Percentiles rank a stretch among this genome's conserved stretches.
Conservation (phyloP, 2,113 vertebrate species). For the Larimichthys polyactis region DNA sequence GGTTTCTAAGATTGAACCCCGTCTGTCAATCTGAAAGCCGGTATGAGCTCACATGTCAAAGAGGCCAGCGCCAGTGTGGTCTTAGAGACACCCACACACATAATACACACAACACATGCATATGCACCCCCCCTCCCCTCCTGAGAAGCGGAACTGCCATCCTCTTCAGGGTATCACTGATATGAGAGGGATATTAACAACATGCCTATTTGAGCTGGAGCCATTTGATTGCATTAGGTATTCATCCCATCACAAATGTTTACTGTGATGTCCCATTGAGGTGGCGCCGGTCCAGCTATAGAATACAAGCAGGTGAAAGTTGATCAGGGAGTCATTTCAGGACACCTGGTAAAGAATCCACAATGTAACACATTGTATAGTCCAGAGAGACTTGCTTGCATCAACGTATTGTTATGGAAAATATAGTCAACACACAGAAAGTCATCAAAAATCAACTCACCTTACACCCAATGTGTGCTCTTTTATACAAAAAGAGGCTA, state of each 20-base stretch:
- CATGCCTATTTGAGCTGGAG: slow-evolving; percentile 56
- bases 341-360: slow-evolving; percentile 12
- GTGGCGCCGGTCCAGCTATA: not conserved
- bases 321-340: slow-evolving; percentile 47
- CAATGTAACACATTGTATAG: too few relatives aligned
- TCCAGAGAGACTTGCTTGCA: too few relatives aligned
- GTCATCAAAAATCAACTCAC: too few relatives aligned
- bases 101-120: slow-evolving; percentile 20
- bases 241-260: slow-evolving; percentile 59
- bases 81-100: slow-evolving; percentile 26
- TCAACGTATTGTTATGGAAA: too few relatives aligned
- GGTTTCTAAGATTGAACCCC: slow-evolving; percentile 66
- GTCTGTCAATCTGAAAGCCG: slow-evolving; percentile 65
- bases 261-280: slow-evolving; percentile 15
- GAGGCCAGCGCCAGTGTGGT: slow-evolving; percentile 67
- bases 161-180: slow-evolving; percentile 50
- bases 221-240: slow-evolving; percentile 74
- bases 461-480: too few relatives aligned
- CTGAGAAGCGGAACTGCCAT: slow-evolving; percentile 30
- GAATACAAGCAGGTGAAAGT: slow-evolving; percentile 5
- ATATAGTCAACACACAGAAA: too few relatives aligned
- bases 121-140: slow-evolving; percentile 24
- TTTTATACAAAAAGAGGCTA: too few relatives aligned
- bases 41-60: slow-evolving; percentile 70
- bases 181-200: slow-evolving; percentile 55